Percentiles rank a stretch among this genome's conserved stretches.
phyloP scores from a whole-genome alignment of 2,888 invertebrate genomes.

The Yponomeuta malinellus region DNA sequence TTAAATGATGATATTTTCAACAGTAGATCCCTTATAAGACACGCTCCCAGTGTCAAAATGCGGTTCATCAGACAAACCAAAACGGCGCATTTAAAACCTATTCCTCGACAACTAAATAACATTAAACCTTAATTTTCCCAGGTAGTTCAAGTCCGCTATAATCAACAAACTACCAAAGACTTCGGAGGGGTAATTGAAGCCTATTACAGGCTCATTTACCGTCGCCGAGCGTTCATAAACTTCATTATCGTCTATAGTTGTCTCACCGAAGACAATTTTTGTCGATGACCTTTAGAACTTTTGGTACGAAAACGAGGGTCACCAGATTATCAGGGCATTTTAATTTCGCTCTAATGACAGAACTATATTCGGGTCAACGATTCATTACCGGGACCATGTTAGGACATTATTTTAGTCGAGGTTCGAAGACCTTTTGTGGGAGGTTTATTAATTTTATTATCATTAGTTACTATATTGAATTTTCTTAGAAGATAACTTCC shows the following conservation, averaged over 20 bases:
- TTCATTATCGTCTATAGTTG: not conserved
- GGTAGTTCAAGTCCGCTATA: not conserved
- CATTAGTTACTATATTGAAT: not conserved
- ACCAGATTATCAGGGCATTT: not conserved
- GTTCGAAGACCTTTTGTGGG: not conserved
- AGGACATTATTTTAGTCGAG: constrained; percentile 1
- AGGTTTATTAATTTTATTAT: not conserved
- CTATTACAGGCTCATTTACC: constrained; percentile 5
- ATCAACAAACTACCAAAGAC: constrained; percentile 1
- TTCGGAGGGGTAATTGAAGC: constrained; percentile 2
- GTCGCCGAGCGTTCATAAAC: constrained; percentile 2
- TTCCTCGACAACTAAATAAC: not conserved
- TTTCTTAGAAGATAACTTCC: not conserved
- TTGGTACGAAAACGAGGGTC: not conserved
- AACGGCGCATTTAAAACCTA: not conserved
- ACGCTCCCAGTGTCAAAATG: not conserved
- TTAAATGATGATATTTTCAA: not conserved
- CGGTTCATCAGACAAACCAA: not conserved
- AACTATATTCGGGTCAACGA: constrained; percentile 9
- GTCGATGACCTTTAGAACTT: not conserved
- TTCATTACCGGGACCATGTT: constrained; percentile 12
- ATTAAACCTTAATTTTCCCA: not conserved
- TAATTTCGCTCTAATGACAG: constrained; percentile 6
- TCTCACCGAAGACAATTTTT: not conserved
- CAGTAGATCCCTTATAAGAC: not conserved